A percentile compares a stretch with the other conserved stretches of the same genome.
Evolutionary conservation across 2,888 invertebrate genomes (phyloP).

Genomic region (Lomographa bimaculata): DNA sequence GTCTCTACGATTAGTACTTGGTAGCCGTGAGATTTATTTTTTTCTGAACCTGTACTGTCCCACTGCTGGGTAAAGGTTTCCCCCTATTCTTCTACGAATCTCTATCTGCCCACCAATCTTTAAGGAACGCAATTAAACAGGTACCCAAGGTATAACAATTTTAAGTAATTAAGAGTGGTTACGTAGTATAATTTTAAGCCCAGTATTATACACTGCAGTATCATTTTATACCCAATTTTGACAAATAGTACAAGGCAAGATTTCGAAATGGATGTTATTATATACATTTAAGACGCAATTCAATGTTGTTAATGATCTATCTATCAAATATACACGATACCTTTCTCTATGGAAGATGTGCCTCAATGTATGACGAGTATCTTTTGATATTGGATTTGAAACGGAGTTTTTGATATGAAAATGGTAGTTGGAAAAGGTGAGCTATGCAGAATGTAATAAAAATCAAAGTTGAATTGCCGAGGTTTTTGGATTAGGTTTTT

Average conservation of each 20-base stretch:
- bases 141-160: too few relatives aligned
- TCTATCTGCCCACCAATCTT: too few relatives aligned
- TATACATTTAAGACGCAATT: background rate
- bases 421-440: too few relatives aligned
- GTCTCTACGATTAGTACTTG: too few relatives aligned
- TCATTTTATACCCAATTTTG: constrained; percentile 1
- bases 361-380: constrained; percentile 8
- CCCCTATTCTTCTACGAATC: too few relatives aligned
- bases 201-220: too few relatives aligned
- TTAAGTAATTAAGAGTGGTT: too few relatives aligned
- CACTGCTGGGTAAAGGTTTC: too few relatives aligned
- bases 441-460: background rate
- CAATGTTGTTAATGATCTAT: constrained; percentile 8
- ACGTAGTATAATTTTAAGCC: too few relatives aligned
- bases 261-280: background rate
- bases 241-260: background rate
- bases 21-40: too few relatives aligned
- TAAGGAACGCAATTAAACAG: too few relatives aligned
- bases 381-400: constrained; percentile 4
- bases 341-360: constrained; percentile 9
- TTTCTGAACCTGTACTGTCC: too few relatives aligned
- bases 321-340: constrained; percentile 3
- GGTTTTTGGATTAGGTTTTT: constrained; percentile 1
- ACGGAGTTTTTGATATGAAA: constrained; percentile 8
- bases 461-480: background rate